phyloP scores from a whole-genome alignment of 2,113 vertebrate species.

The Craseonycteris thonglongyai region DNA sequence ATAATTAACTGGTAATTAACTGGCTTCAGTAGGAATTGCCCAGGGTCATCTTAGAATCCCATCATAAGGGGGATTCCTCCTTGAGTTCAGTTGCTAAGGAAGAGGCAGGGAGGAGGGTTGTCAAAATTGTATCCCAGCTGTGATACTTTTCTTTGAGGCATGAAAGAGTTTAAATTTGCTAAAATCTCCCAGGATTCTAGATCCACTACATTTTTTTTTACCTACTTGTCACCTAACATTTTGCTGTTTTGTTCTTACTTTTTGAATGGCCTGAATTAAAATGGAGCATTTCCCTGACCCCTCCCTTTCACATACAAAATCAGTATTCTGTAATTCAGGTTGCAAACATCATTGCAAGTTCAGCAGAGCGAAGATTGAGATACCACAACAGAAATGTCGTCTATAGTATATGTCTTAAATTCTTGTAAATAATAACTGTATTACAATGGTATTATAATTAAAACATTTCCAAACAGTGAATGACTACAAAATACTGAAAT shows the following conservation, averaged over 20 bases:
- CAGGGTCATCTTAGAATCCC: conserved; percentile 5
- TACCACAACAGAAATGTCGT: background rate
- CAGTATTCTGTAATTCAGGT: background rate
- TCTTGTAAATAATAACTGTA: background rate
- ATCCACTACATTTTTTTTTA: background rate
- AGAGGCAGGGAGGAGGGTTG: background rate
- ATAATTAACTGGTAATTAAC: conserved; percentile 60
- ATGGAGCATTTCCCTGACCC: background rate
- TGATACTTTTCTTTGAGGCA: conserved; percentile 25
- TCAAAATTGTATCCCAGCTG: background rate
- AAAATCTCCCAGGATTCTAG: background rate
- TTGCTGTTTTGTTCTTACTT: background rate
- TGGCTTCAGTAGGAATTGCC: conserved; percentile 47
- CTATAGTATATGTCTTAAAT: background rate
- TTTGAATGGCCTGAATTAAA: background rate
- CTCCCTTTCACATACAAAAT: background rate
- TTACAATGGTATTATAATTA: background rate
- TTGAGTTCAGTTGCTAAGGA: background rate
- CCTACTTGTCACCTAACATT: background rate
- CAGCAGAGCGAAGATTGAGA: background rate
- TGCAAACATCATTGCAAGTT: background rate
- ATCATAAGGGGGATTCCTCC: background rate
- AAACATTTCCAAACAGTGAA: background rate
- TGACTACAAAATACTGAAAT: background rate
- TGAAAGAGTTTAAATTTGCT: background rate